Percentiles rank a stretch among this genome's conserved stretches.
These are phyloP conservation scores for Trochalopteron elliotii DNA, from an alignment of 2,113 vertebrate species.

Conservation along the genomic window DNA sequence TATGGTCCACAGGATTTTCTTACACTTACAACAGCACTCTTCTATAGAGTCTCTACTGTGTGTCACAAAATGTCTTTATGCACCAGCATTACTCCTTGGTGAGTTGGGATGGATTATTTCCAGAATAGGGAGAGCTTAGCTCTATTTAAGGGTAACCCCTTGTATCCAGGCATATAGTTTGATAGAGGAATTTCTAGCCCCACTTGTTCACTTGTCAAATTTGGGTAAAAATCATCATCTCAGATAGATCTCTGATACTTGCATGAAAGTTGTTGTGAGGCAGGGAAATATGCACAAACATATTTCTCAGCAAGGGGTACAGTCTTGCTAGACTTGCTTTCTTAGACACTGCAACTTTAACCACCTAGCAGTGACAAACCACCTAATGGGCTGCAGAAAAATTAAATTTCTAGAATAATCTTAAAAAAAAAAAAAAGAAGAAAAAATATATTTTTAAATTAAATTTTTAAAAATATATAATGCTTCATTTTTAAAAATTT, in stretches of 20 bases:
- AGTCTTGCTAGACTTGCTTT: background rate
- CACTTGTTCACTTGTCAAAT: background rate
- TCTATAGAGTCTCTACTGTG: background rate
- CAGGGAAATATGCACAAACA: background rate
- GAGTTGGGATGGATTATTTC: background rate
- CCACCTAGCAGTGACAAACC: background rate
- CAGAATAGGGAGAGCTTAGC: background rate
- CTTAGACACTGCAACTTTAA: background rate
- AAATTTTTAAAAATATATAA: background rate
- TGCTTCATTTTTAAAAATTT: background rate
- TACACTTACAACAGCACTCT: background rate
- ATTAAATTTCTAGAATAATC: background rate
- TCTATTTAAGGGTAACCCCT: background rate
- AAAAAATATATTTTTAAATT: background rate
- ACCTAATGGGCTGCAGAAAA: background rate
- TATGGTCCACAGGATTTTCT: background rate
- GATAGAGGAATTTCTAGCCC: background rate
- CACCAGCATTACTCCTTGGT: background rate
- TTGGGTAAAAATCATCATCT: background rate
- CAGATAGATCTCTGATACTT: background rate
- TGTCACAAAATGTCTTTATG: background rate
- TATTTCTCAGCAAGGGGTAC: fast-evolving
- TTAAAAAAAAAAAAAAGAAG: background rate
- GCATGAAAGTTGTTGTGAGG: background rate
- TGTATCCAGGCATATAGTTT: background rate